Conservation (phyloP, 2,888 invertebrate species). For the Bellardia pandia region DNA sequence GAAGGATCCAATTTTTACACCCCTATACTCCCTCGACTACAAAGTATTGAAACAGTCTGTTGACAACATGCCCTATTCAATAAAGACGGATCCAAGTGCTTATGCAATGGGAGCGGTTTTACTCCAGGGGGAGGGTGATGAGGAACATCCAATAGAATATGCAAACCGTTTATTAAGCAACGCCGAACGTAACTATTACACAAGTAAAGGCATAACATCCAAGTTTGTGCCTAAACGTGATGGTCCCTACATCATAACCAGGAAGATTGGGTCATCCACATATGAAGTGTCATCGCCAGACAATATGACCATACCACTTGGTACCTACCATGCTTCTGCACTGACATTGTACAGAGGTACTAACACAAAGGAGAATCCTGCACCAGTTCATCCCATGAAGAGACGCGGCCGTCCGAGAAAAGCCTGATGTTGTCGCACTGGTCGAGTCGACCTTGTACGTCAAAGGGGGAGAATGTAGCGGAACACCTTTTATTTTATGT, state of each 20-base stretch:
- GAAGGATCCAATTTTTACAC: too few relatives aligned
- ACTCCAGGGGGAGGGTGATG: constrained; percentile 70
- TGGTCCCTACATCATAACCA: background rate
- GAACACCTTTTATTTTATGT: too few relatives aligned
- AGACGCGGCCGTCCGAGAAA: constrained; percentile 39
- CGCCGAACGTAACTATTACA: constrained; percentile 81
- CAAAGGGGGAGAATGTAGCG: constrained; percentile 41
- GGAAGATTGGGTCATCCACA: constrained; percentile 65
- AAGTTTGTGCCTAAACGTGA: constrained; percentile 78
- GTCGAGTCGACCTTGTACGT: constrained; percentile 44
- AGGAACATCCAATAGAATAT: constrained; percentile 67
- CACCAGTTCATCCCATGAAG: constrained; percentile 45
- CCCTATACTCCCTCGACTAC: too few relatives aligned
- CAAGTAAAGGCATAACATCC: constrained; percentile 71
- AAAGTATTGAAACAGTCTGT: constrained; percentile 5
- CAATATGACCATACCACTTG: constrained; percentile 50
- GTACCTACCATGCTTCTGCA: constrained; percentile 57
- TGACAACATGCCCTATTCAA: constrained; percentile 35
- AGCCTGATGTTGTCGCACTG: constrained; percentile 43
- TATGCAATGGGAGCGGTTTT: constrained; percentile 59
- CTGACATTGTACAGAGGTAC: constrained; percentile 49
- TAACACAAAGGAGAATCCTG: constrained; percentile 32
- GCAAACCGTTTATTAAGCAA: constrained; percentile 71
- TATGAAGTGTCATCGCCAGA: constrained; percentile 52
- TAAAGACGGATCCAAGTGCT: constrained; percentile 31